Evolutionary conservation across 2,797 vertebrate species (phyloP).

Genomic region (Poeciliopsis turneri): DNA sequence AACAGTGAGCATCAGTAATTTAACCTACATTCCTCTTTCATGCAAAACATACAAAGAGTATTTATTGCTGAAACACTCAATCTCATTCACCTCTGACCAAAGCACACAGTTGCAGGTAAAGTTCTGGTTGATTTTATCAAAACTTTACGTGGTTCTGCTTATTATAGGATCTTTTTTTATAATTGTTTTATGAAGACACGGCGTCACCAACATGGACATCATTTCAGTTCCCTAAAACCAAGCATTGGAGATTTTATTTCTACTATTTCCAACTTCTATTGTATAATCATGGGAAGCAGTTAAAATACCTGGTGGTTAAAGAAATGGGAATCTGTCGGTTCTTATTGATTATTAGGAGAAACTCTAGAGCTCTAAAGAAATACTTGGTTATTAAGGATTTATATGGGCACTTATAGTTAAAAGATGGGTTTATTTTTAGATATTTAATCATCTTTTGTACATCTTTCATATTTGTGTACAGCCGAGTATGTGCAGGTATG

Average conservation of each 20-base stretch:
- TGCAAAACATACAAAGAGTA: not conserved
- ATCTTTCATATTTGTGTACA: not conserved
- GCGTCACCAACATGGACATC: not conserved
- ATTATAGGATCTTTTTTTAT: not conserved
- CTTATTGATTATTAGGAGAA: not conserved
- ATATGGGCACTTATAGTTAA: not conserved
- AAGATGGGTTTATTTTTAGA: not conserved
- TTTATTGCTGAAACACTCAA: not conserved
- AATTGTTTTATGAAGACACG: not conserved
- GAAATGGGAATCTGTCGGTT: not conserved
- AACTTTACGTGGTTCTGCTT: not conserved
- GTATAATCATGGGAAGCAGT: too few species aligned
- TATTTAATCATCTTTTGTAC: not conserved
- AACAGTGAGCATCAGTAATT: not conserved
- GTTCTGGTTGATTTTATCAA: not conserved
- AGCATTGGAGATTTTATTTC: not conserved
- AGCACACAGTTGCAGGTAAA: not conserved
- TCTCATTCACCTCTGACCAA: not conserved
- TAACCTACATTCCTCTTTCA: not conserved
- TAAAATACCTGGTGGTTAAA: not conserved
- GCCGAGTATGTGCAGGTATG: constrained; percentile 13
- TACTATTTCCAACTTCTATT: not conserved
- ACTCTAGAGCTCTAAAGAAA: not conserved
- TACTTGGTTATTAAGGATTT: not conserved
- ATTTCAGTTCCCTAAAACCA: not conserved